phyloP scores from a whole-genome alignment of 2,888 invertebrate species.

The Thera obeliscata region DNA sequence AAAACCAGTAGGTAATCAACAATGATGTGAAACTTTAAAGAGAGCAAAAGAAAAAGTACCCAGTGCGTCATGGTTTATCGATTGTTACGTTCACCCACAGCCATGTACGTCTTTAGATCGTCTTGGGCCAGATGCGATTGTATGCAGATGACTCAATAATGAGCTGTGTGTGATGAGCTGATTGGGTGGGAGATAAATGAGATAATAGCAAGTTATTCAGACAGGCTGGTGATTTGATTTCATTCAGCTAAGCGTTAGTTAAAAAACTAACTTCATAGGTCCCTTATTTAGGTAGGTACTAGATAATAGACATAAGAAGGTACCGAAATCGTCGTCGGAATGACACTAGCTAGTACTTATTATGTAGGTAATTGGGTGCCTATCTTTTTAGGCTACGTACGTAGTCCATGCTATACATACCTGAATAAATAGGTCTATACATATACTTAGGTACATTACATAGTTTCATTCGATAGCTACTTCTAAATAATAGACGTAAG shows the following conservation, averaged over 20 bases:
- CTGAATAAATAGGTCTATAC: no score
- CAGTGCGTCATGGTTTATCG: slow-evolving; percentile 53
- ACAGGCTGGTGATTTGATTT: slow-evolving; percentile 18
- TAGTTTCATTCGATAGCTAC: no score
- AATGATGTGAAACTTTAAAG: slow-evolving; percentile 41
- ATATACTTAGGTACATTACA: no score
- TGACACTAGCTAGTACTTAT: no score
- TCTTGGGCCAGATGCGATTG: slow-evolving; percentile 42
- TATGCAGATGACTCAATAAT: slow-evolving; percentile 47
- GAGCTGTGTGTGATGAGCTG: slow-evolving; percentile 20
- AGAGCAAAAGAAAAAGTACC: slow-evolving; percentile 63
- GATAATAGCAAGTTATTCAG: slow-evolving; percentile 33
- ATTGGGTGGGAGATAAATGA: slow-evolving; percentile 31
- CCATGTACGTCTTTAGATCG: slow-evolving; percentile 31
- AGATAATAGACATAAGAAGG: no score
- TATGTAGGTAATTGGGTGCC: no score
- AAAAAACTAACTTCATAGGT: neutral
- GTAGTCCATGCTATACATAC: no score
- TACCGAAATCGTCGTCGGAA: no score
- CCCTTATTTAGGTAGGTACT: neutral
- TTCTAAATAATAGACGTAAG: no score
- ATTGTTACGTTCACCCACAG: slow-evolving; percentile 59
- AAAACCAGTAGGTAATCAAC: slow-evolving; percentile 32
- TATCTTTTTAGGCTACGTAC: no score
- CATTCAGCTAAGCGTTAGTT: neutral